Evolutionary conservation across 30 jellyfish, hydroid and myxozoan species (phyloP).

Genomic region (Mastigias papua): DNA sequence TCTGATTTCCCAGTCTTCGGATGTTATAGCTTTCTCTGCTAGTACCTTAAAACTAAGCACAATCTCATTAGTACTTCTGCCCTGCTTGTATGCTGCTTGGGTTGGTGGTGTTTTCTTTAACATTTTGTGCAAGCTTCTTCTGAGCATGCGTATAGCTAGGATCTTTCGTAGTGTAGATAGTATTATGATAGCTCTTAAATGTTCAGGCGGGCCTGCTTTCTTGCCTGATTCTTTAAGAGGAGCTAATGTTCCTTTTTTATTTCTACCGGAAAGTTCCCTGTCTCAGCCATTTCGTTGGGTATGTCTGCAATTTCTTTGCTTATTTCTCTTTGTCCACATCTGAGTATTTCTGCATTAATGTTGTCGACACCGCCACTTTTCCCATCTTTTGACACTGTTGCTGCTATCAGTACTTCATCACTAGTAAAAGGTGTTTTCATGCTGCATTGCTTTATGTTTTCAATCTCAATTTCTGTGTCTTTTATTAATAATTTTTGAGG

Average conservation of each 20-base stretch:
- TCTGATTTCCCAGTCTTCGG: conserved; percentile 23
- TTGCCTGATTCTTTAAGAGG: conserved; percentile 64
- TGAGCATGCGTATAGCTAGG: conserved; percentile 42
- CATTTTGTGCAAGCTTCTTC: conserved; percentile 3
- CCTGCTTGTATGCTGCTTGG: conserved; percentile 72
- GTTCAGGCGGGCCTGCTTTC: conserved; percentile 61
- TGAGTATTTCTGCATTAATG: too few species aligned
- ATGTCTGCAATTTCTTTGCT: conserved; percentile 24
- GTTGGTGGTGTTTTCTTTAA: conserved; percentile 29
- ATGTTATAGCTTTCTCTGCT: conserved; percentile 44
- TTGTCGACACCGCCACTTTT: too few species aligned
- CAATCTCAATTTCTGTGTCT: too few species aligned
- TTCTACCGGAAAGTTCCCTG: conserved; percentile 44
- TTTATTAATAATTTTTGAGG: too few species aligned
- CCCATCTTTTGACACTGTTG: too few species aligned
- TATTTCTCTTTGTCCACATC: too few species aligned
- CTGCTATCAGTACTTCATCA: too few species aligned
- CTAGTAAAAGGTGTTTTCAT: too few species aligned
- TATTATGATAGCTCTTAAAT: conserved; percentile 38
- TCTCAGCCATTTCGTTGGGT: conserved; percentile 47
- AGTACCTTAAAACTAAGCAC: conserved; percentile 31
- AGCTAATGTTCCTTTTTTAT: conserved; percentile 39
- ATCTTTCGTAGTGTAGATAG: conserved; percentile 56
- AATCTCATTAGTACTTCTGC: conserved; percentile 50
- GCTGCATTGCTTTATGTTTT: too few species aligned